phyloP scores from a whole-genome alignment of 2,797 vertebrate species.

The Phataginus tricuspis region DNA sequence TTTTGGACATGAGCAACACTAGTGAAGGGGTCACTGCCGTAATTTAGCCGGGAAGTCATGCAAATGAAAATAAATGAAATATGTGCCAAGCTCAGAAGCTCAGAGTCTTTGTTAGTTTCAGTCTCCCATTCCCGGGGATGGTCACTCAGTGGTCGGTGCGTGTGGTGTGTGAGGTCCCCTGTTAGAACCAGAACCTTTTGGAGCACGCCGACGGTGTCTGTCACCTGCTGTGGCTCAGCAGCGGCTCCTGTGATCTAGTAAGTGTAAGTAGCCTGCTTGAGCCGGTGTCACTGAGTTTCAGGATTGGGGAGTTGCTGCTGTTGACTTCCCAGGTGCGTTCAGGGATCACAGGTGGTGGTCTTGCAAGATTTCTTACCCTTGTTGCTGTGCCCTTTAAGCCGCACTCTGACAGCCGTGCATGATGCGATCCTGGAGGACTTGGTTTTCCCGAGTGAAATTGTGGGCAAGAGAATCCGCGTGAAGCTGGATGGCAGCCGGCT shows the following conservation, averaged over 20 bases:
- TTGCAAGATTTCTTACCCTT: not conserved
- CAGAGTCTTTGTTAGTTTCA: accelerated
- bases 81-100: accelerated
- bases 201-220: accelerated
- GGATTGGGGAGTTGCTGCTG: not conserved
- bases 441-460: constrained; percentile 98
- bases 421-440: constrained; percentile 98
- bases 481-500: constrained; percentile 98
- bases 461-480: constrained; percentile 97
- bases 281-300: not conserved
- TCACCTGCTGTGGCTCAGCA: accelerated
- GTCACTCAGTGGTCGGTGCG: accelerated
- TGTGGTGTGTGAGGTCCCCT: too few relatives aligned
- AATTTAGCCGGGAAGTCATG: accelerated
- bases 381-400: constrained; percentile 84
- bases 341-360: accelerated
- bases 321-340: accelerated
- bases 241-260: accelerated
- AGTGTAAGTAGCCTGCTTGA: accelerated
- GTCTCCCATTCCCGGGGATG: accelerated
- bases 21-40: not conserved
- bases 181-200: not conserved
- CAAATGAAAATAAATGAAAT: not conserved
- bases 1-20: not conserved
- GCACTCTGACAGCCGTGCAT: constrained; percentile 96